These are phyloP conservation scores for Diabrotica undecimpunctata DNA, from an alignment of 1,140 invertebrate species.

Conservation along the genomic window DNA sequence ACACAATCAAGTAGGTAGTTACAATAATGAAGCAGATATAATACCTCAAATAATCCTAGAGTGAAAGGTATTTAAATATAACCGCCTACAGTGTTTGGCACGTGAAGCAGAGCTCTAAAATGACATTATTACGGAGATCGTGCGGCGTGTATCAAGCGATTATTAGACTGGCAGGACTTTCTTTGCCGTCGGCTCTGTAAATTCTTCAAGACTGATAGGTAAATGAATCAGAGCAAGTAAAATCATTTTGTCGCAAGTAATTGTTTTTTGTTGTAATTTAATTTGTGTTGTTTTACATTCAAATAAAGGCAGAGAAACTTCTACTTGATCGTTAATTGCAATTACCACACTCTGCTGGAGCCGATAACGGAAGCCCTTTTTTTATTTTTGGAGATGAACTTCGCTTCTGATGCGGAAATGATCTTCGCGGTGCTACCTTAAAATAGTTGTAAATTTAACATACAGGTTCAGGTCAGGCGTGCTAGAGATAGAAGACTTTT, in stretches of 20 bases:
- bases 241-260: slow-evolving; percentile 19
- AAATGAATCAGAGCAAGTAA: slow-evolving; percentile 22
- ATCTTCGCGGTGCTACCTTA: too few relatives aligned
- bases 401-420: too few relatives aligned
- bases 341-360: too few relatives aligned
- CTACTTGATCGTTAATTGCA: too few relatives aligned
- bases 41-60: slow-evolving; percentile 21
- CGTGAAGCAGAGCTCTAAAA: slow-evolving; percentile 33
- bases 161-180: slow-evolving; percentile 37
- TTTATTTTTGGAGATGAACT: too few relatives aligned
- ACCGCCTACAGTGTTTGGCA: slow-evolving; percentile 33
- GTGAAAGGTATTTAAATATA: slow-evolving; percentile 30
- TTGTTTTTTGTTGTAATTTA: slow-evolving; percentile 3
- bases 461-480: too few relatives aligned
- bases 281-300: neutral
- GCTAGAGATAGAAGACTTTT: too few relatives aligned
- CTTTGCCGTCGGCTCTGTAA: slow-evolving; percentile 29
- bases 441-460: too few relatives aligned
- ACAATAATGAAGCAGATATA: neutral
- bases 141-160: slow-evolving; percentile 35
- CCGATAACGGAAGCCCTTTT: too few relatives aligned
- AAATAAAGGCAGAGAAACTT: too few relatives aligned
- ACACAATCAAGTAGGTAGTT: too few relatives aligned
- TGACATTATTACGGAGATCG: slow-evolving; percentile 37
- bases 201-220: slow-evolving; percentile 14